These are phyloP conservation scores for Tenebrosternarchus preto DNA, from an alignment of 2,113 vertebrate genomes.

Conservation along the genomic window DNA sequence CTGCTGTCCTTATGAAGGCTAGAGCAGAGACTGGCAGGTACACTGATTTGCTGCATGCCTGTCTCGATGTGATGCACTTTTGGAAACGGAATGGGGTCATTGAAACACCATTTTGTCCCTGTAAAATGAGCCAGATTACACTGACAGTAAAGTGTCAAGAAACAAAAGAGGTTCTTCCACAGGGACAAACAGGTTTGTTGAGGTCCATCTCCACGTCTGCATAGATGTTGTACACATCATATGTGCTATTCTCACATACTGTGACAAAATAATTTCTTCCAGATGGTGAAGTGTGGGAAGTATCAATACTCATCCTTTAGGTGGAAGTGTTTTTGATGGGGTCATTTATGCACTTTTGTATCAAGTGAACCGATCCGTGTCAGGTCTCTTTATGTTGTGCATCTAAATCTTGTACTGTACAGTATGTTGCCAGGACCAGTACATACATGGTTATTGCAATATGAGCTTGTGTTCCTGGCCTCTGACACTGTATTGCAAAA, in stretches of 20 bases:
- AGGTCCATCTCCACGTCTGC: not conserved
- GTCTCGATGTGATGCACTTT: conserved; percentile 37
- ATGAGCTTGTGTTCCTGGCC: conserved; percentile 2
- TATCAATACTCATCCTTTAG: conserved; percentile 28
- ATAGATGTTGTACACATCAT: not conserved
- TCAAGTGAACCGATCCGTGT: conserved; percentile 31
- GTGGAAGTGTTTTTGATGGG: conserved; percentile 27
- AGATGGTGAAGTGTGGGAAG: conserved; percentile 29
- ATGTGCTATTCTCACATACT: conserved; percentile 19
- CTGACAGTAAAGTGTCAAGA: not conserved
- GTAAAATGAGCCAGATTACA: not conserved
- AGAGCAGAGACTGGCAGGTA: not conserved
- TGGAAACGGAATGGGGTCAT: not conserved
- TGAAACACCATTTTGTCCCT: conserved; percentile 19
- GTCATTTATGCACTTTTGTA: conserved; percentile 56
- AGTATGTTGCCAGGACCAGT: conserved; percentile 16
- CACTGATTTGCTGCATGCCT: conserved; percentile 24
- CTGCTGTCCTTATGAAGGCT: conserved; percentile 75
- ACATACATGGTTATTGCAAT: not conserved
- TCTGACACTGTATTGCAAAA: conserved; percentile 10
- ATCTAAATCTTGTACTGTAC: conserved; percentile 29
- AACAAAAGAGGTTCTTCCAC: not conserved
- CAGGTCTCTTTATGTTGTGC: conserved; percentile 37
- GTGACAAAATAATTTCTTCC: conserved; percentile 42
- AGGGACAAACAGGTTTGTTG: conserved; percentile 5